Evolutionary conservation across 2,888 invertebrate genomes (phyloP), one percentile per base, ranked within the genome.

Genomic region (Selenia dentaria): DNA sequence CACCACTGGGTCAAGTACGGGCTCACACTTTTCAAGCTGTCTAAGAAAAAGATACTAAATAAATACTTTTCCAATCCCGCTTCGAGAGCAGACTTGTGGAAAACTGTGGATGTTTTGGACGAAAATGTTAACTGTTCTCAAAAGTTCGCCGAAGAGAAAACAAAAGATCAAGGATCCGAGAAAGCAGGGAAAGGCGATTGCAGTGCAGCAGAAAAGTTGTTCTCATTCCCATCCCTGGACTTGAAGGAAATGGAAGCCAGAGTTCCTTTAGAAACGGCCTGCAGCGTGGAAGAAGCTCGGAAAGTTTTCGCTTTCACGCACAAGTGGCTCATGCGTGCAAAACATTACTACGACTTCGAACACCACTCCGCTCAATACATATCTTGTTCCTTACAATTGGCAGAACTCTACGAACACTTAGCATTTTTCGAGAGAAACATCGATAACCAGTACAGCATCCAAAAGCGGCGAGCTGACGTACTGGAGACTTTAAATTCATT

Each of bases 341-440:
- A 92, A 51, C 80, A 90, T 39, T 93, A 89, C 64, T 93, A 93
- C 53, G 92, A 92, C 41, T 82, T 93, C 28, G 88, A 92, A 47
- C 92, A 93, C 55, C 89, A 91, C 62, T 91, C 93, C 0, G 81
- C 92, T 22, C 92, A 93, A 57, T 93, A 92, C 57, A 92, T 93
- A 40, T 92, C 93, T 28, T 90, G 92, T 46, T 90, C 92, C 1
- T 67, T 93, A 51, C 93, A 93, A 65, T 69, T 92, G 29, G 94
- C 94, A 27, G 93, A 93, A 60, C 72, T 94, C 8, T 95, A 93
- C 67, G 92, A 93, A 58, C 92, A 92, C 63, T 80, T 96, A 37
- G 93, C 94, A 0, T 94, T 94, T 72, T 96, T 95, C 78, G 96
- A 96, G 73, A 83, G 91, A 25, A 93, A 94, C 65, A 84, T 94